Base-by-base conservation (phyloP, 2,888 invertebrate genomes). In the Neoascia interrupta region DNA sequence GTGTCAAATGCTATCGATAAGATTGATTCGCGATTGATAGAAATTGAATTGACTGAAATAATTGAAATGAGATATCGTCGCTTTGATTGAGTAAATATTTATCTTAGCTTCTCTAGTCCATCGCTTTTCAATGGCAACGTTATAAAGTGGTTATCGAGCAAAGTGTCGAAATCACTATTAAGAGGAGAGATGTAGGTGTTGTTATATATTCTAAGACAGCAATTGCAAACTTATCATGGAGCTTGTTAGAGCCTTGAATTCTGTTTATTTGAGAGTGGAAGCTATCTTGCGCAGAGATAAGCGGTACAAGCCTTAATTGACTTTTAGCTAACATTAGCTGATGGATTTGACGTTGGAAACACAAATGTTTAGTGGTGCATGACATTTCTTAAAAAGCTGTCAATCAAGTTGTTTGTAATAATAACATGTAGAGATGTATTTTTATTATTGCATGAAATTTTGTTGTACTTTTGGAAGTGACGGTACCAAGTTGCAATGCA, bases 231-330 rank as follows among this genome's bases (percentile, higher is more conserved):
- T 21, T 41, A 68, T 58, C 49, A 49, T 21, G 39, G 28, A 19
- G 19, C 47, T 49, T 68, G 49, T 51, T 41, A 13, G 5, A 13
- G 15, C 5, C 11, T 21, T 5, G 10, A 16, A 23, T 6, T 49
- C 39, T 51, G 11, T 39, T 56, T 45, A 31, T 39, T 19, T 51
- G 16, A 51, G 13, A 41, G 5, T 41, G 34, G 31, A 31, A 60
- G 58, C 60, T 69, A 69, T 69, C 69, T 69, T 11, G 5, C 11
- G 16, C 6, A 18, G 5, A 58, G 69, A 69, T 60, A 69, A 69
- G 43, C 58, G 21, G 13, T 51, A 58, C 69, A 49, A 18, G 36
- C 18, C 41, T 36, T 51, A 43, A 69, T 69, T 58, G 49, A 51
- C 68, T 58, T 49, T 68, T 6, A 49, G 49, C 49, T 41, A 49